Conservation (phyloP, 2,797 vertebrate genomes). For the Ceryle rudis region DNA sequence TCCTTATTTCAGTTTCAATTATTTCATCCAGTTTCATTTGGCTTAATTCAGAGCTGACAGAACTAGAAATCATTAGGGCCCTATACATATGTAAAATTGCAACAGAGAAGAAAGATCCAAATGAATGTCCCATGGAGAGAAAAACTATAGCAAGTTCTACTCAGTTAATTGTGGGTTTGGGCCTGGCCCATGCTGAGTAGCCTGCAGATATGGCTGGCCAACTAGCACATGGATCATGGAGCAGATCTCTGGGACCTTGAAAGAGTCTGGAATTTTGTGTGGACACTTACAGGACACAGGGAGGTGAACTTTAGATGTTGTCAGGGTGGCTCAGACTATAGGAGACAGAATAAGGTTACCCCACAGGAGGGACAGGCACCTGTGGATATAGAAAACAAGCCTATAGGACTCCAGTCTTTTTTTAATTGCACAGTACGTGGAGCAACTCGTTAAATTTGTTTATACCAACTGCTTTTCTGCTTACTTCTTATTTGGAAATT, state of each 20-base stretch:
- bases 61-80: background rate
- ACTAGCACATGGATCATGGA: background rate
- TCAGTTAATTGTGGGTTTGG: background rate
- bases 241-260: background rate
- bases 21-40: background rate
- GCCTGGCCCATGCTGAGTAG: background rate
- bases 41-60: background rate
- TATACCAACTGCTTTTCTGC: background rate
- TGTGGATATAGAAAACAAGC: background rate
- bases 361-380: background rate
- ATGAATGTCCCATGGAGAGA: background rate
- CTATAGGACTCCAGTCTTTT: background rate
- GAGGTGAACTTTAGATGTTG: background rate
- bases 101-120: background rate
- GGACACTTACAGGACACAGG: accelerated
- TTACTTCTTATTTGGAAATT: conserved; percentile 42
- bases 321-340: background rate
- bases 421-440: background rate
- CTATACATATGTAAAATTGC: background rate
- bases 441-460: background rate
- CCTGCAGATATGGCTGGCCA: background rate
- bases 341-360: background rate
- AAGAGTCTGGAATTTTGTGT: background rate
- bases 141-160: background rate
- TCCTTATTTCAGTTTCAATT: background rate